Evolutionary conservation across 1,140 invertebrate genomes (phyloP), one percentile per base, ranked within the genome.

Genomic region (Megalopta genalis): DNA sequence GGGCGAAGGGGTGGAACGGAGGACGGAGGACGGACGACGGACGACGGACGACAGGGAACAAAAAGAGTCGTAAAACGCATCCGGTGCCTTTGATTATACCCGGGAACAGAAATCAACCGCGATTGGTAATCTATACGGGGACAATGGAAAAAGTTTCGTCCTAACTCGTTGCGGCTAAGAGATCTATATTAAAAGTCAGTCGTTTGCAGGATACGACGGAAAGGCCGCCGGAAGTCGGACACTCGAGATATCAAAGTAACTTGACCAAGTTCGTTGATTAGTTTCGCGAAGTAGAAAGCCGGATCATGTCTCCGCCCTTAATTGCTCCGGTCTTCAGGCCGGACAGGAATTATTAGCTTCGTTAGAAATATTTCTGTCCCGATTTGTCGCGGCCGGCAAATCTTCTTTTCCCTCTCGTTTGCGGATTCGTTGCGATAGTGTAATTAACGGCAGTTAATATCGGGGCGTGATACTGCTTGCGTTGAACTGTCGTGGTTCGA

Each of bases 101-200:
- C 14, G 23, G 49, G 16, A 16, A 18, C 63, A n/a, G 63, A 49
- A 68, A 67, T 64, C 25, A 74, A 6, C 68, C 70, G 65, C 65
- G 46, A 64, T 72, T 39, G 49, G 49, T 70, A 77, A 85, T 85
- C 79, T 84, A 84, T 72, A 80, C 72, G 49, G 71, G 54, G 49
- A 84, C 83, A 76, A 85, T 84, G 78, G 78, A 81, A 85, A 85
- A 85, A 85, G 78, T 84, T 85, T 81, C 72, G 69, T 59, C 70
- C 73, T 72, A 85, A 69, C 75, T 69, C 52, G 52, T 62, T 42
- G 64, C 57, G 39, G 67, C 78, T 84, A 57, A 81, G 62, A 77
- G 82, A 85, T 85, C 82, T 81, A 84, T 84, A 85, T 85, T 85
- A 85, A 85, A 85, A 85, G 37, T 84, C 82, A 70, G 68, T 77